phyloP scores from a whole-genome alignment of 2,797 vertebrate genomes.

The Hipposideros larvatus region DNA sequence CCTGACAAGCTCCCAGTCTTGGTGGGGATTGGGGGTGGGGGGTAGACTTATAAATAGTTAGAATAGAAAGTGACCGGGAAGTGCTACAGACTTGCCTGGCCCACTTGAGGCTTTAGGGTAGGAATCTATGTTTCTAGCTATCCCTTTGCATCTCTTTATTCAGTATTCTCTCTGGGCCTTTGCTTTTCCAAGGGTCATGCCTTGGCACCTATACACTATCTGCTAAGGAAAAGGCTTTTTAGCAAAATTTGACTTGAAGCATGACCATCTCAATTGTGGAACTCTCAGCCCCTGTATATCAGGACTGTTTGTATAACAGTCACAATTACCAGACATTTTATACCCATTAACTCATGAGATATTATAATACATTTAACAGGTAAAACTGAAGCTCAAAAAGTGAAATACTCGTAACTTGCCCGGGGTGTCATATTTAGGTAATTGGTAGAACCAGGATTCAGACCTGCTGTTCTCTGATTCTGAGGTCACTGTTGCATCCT shows the following conservation, averaged over 20 bases:
- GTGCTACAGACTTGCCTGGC: neutral
- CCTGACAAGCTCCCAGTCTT: neutral
- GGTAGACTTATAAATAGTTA: neutral
- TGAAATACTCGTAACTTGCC: neutral
- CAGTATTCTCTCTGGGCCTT: neutral
- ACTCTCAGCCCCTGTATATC: neutral
- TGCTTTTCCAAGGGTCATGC: neutral
- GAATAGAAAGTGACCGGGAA: neutral
- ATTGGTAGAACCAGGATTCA: neutral
- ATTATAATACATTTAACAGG: conserved; percentile 15
- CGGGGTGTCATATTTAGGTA: neutral
- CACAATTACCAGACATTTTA: neutral
- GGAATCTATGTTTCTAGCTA: neutral
- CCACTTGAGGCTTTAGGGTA: neutral
- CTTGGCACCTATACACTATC: neutral
- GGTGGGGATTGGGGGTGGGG: too few species aligned
- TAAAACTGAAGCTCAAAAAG: conserved; percentile 52
- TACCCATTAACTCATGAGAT: conserved; percentile 14
- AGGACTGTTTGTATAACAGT: neutral
- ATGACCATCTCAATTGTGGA: neutral
- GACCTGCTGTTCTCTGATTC: neutral
- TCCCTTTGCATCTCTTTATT: neutral
- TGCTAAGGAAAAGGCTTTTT: neutral
- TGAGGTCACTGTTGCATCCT: neutral
- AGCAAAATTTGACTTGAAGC: conserved; percentile 49